Conservation (phyloP, 1,140 invertebrate species). For the Dolichoris vasculosae region DNA sequence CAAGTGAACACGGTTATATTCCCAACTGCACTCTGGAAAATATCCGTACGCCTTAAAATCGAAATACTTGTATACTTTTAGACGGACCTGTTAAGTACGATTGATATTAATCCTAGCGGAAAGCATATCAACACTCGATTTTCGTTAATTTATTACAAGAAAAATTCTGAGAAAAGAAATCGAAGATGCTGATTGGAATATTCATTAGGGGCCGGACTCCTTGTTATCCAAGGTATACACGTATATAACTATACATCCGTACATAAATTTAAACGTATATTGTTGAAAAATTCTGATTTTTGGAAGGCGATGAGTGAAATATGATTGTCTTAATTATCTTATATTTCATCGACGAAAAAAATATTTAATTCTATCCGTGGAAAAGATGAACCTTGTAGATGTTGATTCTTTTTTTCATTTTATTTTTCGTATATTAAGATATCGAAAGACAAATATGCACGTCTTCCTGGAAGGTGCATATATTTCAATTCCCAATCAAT, state of each 20-base stretch:
- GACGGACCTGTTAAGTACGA: not conserved
- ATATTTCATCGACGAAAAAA: not conserved
- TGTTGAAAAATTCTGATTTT: conserved; percentile 29
- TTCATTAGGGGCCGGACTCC: conserved; percentile 28
- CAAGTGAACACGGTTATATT: conserved; percentile 34
- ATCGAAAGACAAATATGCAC: not conserved
- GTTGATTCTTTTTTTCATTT: too few species aligned
- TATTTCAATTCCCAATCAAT: not conserved
- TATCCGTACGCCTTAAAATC: not conserved
- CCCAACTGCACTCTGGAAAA: not conserved
- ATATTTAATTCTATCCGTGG: not conserved
- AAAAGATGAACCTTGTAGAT: not conserved
- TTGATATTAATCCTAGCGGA: conserved; percentile 11
- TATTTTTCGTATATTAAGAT: not conserved
- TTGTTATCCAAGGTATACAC: not conserved
- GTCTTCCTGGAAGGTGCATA: not conserved
- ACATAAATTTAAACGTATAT: not conserved
- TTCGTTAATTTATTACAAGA: conserved; percentile 37
- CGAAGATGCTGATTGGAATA: conserved; percentile 44
- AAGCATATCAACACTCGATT: conserved; percentile 14
- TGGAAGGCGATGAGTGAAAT: conserved; percentile 25
- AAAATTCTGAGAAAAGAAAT: conserved; percentile 47
- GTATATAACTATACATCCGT: too few species aligned
- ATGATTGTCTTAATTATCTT: conserved; percentile 37
- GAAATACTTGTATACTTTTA: not conserved